Percentiles rank a stretch among this genome's conserved stretches.
Evolutionary conservation across 1,140 invertebrate species (phyloP).

Genomic region (Stratiolaelaps scimitus): DNA sequence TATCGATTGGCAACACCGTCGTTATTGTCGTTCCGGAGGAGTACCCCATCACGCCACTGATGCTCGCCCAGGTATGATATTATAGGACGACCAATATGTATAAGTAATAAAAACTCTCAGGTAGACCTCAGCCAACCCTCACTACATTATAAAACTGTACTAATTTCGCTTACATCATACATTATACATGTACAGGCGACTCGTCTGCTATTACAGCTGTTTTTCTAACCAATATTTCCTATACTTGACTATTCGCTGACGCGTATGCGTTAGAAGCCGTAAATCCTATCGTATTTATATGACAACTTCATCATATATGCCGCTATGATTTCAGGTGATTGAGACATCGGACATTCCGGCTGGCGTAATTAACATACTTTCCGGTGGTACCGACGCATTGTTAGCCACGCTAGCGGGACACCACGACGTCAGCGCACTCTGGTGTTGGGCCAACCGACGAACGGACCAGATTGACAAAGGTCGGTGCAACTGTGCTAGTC

Average conservation of each 20-base stretch:
- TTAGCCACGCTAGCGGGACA: constrained; percentile 1
- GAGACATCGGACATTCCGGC: neutral
- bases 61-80: constrained; percentile 5
- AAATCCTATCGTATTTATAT: no score
- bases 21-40: constrained; percentile 17
- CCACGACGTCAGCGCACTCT: neutral
- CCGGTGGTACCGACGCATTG: neutral
- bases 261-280: no score
- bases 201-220: no score
- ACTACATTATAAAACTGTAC: no score
- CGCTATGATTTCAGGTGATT: constrained; percentile 4
- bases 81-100: neutral
- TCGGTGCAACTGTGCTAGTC: no score
- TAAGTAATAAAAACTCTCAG: no score
- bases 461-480: neutral
- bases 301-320: no score
- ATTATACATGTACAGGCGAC: no score
- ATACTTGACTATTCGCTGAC: no score
- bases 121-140: no score
- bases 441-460: constrained; percentile 4
- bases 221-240: no score
- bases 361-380: constrained; percentile 7
- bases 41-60: constrained; percentile 8
- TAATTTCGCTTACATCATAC: no score
- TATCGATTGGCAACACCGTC: constrained; percentile 20